Conservation (phyloP, 2,797 vertebrate genomes). For the Gadopsis marmoratus region DNA sequence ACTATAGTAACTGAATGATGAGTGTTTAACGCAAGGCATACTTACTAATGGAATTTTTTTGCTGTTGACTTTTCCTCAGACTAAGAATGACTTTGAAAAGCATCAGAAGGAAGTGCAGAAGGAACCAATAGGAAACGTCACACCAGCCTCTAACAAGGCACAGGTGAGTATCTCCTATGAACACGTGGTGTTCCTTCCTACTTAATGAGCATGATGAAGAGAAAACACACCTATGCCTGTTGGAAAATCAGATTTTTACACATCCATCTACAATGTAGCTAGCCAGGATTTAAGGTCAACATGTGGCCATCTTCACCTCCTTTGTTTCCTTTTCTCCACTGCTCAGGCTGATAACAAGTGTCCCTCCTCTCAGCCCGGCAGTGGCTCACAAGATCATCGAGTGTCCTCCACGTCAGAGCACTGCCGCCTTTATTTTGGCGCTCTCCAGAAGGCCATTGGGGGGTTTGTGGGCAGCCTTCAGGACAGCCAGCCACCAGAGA, state of each 20-base stretch:
- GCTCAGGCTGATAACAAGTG: conserved; percentile 47
- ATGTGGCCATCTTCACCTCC: neutral
- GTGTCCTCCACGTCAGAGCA: conserved; percentile 81
- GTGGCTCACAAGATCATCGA: conserved; percentile 36
- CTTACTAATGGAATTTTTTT: conserved; percentile 9
- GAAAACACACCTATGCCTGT: neutral
- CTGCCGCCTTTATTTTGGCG: conserved; percentile 92
- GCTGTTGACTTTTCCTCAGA: conserved; percentile 67
- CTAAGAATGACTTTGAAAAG: conserved; percentile 81
- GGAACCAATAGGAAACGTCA: conserved; percentile 49
- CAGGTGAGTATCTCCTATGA: conserved; percentile 63
- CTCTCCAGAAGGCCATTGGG: conserved; percentile 91
- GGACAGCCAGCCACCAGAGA: conserved; percentile 88
- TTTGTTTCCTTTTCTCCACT: conserved; percentile 12
- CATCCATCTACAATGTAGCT: neutral
- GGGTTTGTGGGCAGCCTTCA: conserved; percentile 85
- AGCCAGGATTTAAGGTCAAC: neutral
- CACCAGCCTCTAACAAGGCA: conserved; percentile 40
- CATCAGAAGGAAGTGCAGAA: conserved; percentile 61
- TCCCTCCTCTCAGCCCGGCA: conserved; percentile 34
- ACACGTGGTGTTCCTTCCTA: neutral
- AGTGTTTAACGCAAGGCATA: neutral
- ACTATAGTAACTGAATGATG: neutral
- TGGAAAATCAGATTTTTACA: neutral
- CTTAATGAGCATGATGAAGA: neutral